Conservation (phyloP, 2,888 invertebrate genomes). For the Pterostichus niger region DNA sequence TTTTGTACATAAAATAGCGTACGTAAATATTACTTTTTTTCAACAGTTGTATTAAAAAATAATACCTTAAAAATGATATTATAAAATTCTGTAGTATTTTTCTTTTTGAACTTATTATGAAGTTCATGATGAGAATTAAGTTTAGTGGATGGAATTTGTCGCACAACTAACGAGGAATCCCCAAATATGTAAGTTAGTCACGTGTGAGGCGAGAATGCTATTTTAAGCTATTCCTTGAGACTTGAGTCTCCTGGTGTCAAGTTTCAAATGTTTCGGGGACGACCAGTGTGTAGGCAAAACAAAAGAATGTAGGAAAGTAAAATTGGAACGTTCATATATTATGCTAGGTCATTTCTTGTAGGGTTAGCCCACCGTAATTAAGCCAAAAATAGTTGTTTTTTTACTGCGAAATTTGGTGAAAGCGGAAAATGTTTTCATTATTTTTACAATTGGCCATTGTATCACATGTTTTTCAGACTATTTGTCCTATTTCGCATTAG, state of each 20-base stretch:
- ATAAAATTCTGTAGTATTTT: too few relatives aligned
- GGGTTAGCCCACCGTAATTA: not conserved
- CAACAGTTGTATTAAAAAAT: too few relatives aligned
- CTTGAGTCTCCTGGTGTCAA: not conserved
- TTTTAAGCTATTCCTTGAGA: conserved; percentile 34
- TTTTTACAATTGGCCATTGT: too few relatives aligned
- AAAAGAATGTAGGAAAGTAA: conserved; percentile 26
- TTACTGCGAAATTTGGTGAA: too few relatives aligned
- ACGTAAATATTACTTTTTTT: too few relatives aligned
- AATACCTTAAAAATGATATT: too few relatives aligned
- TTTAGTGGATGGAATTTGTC: not conserved
- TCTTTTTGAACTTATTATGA: too few relatives aligned
- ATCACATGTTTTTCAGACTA: too few relatives aligned
- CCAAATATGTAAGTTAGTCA: conserved; percentile 35
- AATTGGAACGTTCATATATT: conserved; percentile 31
- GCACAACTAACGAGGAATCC: conserved; percentile 32
- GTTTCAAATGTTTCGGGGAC: conserved; percentile 10
- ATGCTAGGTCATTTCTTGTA: conserved; percentile 41
- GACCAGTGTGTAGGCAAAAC: conserved; percentile 7
- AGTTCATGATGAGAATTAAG: not conserved
- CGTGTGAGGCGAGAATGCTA: conserved; percentile 9
- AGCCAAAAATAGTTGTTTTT: too few relatives aligned
- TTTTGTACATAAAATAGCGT: too few relatives aligned
- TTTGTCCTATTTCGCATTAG: too few relatives aligned
- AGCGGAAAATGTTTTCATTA: too few relatives aligned